Conservation (phyloP, 2,113 vertebrate genomes). For the Nothocercus nigrocapillus region DNA sequence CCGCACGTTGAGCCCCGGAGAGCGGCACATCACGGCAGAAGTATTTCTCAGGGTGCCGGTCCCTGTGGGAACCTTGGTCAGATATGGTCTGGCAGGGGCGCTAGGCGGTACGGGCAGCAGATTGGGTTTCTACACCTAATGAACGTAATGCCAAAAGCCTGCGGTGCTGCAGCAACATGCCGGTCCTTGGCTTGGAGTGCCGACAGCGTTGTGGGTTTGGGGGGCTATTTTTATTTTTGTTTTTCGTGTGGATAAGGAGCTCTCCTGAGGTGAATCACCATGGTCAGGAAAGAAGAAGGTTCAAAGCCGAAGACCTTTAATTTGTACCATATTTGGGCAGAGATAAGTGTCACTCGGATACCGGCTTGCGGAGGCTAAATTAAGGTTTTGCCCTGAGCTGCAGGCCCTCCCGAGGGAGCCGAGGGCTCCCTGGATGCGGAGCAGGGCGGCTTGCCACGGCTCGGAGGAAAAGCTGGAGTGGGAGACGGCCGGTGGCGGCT, state of each 20-base stretch:
- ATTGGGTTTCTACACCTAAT: rapidly evolving
- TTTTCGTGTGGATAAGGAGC: neutral
- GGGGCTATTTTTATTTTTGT: neutral
- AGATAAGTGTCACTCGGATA: neutral
- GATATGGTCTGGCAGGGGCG: rapidly evolving
- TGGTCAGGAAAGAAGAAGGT: neutral
- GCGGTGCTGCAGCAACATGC: rapidly evolving
- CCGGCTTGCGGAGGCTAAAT: neutral
- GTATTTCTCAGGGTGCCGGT: rapidly evolving
- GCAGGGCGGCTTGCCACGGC: too few species aligned
- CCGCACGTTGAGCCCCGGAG: neutral
- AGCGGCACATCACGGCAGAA: rapidly evolving
- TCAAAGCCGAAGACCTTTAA: neutral
- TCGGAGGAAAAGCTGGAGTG: too few species aligned
- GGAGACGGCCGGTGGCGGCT: too few species aligned
- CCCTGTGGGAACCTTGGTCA: neutral
- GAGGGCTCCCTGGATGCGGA: too few species aligned
- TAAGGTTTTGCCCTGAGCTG: neutral
- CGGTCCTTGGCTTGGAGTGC: neutral
- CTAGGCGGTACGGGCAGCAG: rapidly evolving
- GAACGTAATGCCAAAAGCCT: neutral
- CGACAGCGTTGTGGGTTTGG: neutral
- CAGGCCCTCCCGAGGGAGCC: too few species aligned
- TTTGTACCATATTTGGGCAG: neutral
- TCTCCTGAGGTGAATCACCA: neutral